Percentiles rank a stretch among this genome's conserved stretches.
These are phyloP conservation scores for Melolontha melolontha DNA, from an alignment of 2,888 invertebrate species.

Conservation along the genomic window DNA sequence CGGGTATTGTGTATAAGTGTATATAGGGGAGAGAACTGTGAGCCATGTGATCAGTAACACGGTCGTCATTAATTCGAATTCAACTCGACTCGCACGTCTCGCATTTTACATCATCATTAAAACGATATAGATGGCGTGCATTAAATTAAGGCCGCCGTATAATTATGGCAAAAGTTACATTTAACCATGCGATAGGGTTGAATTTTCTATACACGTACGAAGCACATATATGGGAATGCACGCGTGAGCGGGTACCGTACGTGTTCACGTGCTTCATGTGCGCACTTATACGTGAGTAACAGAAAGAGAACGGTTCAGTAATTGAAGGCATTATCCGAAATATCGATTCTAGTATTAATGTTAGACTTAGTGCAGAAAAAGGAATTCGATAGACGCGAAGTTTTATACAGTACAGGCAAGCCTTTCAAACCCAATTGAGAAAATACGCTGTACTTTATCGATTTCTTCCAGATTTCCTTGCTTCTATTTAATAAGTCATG, in stretches of 20 bases:
- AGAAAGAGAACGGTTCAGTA: conserved; percentile 6
- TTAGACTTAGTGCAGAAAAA: neutral
- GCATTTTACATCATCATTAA: conserved; percentile 56
- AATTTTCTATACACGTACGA: conserved; percentile 15
- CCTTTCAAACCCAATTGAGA: too few species aligned
- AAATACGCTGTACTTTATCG: too few species aligned
- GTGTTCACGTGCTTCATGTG: conserved; percentile 1
- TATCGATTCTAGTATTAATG: conserved; percentile 21
- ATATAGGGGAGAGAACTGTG: neutral
- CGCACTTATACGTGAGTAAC: neutral
- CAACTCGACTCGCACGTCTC: conserved; percentile 33
- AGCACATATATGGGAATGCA: too few species aligned
- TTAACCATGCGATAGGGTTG: conserved; percentile 42
- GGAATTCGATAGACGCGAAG: too few species aligned
- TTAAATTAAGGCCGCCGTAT: conserved; percentile 56
- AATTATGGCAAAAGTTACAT: conserved; percentile 52
- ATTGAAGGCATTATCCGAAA: conserved; percentile 26
- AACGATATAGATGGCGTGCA: conserved; percentile 55
- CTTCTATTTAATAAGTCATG: too few species aligned
- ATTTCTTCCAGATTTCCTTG: too few species aligned
- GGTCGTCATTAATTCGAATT: conserved; percentile 35
- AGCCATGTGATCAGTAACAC: conserved; percentile 16
- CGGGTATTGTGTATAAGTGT: conserved; percentile 2
- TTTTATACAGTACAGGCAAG: too few species aligned
- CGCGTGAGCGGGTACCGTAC: neutral